Evolutionary conservation across 2,888 invertebrate species (phyloP), one percentile per base, ranked within the genome.

Genomic region (Arrhopalites spinosus): DNA sequence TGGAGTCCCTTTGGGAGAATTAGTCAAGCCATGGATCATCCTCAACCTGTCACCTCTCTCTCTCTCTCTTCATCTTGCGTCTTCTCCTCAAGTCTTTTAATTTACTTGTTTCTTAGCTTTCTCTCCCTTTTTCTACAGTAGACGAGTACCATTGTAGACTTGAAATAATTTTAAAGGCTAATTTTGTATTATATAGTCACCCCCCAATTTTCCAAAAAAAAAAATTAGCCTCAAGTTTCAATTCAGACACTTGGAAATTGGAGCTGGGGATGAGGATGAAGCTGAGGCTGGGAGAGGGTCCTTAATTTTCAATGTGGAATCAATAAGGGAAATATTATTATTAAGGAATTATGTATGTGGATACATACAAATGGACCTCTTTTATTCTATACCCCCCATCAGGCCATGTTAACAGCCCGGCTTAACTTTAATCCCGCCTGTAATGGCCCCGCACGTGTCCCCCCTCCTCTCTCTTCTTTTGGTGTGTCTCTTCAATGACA

Each of bases 281-380:
- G n/a, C n/a, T n/a, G n/a, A n/a, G n/a, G 15, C n/a, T 17, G 20
- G 45, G 73, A 64, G 64, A 63, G 53, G 36, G 69, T 70, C 70
- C 73, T 77, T 77, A 77, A 77, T 73, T 73, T 77, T 77, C 73
- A 76, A 76, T 76, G 47, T 29, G 61, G 50, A 76, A 66, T 72
- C 76, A 76, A 73, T 75, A 70, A 64, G 45, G 63, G 61, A 70
- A 71, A 43, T 59, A 71, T 29, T 59, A n/a, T 68, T 45, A 59
- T 13, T n/a, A 27, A 27, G 59, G 59, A 59, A 30, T 67, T 67
- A 64, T 64, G 29, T 2, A 61, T 7, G 27, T 63, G 29, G 61
- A 5, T 25, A 29, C 61, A 27, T 7, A 25, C 13, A 17, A 61
- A 61, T 25, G n/a, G n/a, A 29, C 29, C 27, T 30, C 63, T 23